A percentile compares a stretch with the other conserved stretches of the same genome.
Conservation (phyloP, 2,797 vertebrate species). For the Falco rusticolus region DNA sequence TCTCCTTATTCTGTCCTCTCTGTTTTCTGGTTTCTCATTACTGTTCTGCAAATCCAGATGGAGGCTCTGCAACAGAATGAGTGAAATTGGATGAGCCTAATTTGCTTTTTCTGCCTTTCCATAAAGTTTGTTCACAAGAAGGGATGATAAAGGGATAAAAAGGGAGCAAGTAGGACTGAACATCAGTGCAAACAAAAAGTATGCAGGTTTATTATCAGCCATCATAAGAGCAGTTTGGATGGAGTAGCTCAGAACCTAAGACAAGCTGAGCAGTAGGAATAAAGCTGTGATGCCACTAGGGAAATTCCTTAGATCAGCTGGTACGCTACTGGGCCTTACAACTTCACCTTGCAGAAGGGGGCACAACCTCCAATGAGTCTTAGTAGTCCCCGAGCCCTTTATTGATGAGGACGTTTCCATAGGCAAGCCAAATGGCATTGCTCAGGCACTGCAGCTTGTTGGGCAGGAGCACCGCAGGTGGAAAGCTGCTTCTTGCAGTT, state of each 20-base stretch:
- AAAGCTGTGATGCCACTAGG: background rate
- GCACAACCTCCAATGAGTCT: background rate
- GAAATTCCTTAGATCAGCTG: background rate
- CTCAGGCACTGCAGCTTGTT: background rate
- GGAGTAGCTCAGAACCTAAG: background rate
- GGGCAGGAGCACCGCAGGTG: background rate
- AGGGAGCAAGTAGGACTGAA: background rate
- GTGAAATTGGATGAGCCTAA: background rate
- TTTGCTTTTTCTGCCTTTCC: too few species aligned
- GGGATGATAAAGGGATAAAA: too few species aligned
- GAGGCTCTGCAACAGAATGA: background rate
- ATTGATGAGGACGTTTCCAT: background rate
- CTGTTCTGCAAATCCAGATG: background rate
- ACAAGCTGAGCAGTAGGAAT: background rate
- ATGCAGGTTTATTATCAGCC: background rate
- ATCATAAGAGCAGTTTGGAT: background rate
- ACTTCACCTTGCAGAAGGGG: background rate
- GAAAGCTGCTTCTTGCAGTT: background rate
- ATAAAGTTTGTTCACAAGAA: background rate
- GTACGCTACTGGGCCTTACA: background rate
- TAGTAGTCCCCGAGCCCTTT: background rate
- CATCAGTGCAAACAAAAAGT: background rate
- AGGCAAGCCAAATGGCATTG: fast-evolving
- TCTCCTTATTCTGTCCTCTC: background rate
- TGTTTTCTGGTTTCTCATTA: background rate